Base-by-base conservation (phyloP, 2,113 vertebrate species). In the Bubalus kerabau region DNA sequence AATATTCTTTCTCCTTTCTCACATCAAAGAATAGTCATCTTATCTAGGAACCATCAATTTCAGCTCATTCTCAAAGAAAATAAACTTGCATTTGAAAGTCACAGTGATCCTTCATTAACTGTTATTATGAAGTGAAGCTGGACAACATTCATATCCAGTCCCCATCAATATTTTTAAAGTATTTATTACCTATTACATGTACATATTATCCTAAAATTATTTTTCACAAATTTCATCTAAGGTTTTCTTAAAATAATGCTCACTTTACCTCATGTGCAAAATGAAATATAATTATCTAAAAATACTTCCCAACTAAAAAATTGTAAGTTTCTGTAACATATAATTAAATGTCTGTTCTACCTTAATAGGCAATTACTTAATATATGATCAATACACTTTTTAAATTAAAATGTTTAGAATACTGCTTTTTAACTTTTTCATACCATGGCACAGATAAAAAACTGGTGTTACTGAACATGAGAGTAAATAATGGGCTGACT, bases 61-160 rank as follows among this genome's bases (percentile, higher is more conserved):
- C 54, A 95, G 54, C 16, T 87, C n/a, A 30, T 87, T 95, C 60
- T 96, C 87, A 95, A 97, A 97, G 85, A 97, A 94, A 96, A 94
- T 67, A 96, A 92, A 97, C 52, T 84, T 92, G 86, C 32, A 56
- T 89, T 83, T 93, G 40, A 90, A 89, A 96, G 82, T 59, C 82
- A 96, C 32, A 82, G 48, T 76, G 56, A 87, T 86, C 40, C 60
- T 92, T 87, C 24, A 46, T 71, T 30, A 91, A 91, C 30, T 56
- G 46, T 46, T 76, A 50, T 32, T 64, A 43, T 40, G n/a, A 93
- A 93, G 71, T 76, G 71, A 76, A 43, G 32, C 17, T 52, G 54
- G 87, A 87, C 32, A 64, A 95, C 14, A 57, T 46, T 54, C 40
- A 82, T 32, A 91, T 59, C n/a, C 15, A 83, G 43, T 71, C 48